Evolutionary conservation across 2,888 invertebrate species (phyloP), one percentile per base, ranked within the genome.

Genomic region (Resseliella maxima): DNA sequence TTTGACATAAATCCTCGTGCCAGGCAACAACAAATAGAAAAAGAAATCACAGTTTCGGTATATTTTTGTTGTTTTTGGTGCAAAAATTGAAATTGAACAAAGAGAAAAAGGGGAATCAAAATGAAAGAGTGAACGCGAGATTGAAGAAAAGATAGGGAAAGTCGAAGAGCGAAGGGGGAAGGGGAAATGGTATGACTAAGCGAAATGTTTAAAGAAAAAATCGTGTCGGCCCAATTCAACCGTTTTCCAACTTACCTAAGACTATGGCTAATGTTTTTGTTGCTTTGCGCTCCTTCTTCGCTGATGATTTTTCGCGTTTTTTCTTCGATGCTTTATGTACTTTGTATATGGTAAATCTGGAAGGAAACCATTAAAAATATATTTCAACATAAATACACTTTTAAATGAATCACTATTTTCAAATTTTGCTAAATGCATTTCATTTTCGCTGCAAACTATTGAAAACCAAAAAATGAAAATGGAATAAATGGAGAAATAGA

Each of bases 191-290:
- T n/a, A n/a, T n/a, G n/a, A n/a, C n/a, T n/a, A n/a, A n/a, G n/a
- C n/a, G n/a, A n/a, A n/a, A n/a, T n/a, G n/a, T n/a, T n/a, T n/a
- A 21, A 72, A 15, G 15, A 35, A 72, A 72, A 72, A 6, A 31
- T 8, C 8, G 31, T 2, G 31, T 59, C 72, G 72, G 35, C 72
- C 31, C 31, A 72, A 72, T 15, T 72, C 72, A 72, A 72, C 72
- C n/a, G 72, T 72, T 50, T 50, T 18, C 12, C 2, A 35, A 91
- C 94, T 94, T 92, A 99, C 99, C 99, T 90, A 99, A 93, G 88
- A 99, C 99, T 91, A 99, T 99, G 87, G 99, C 99, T 88, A 99
- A 92, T 12, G 99, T 99, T 93, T 99, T 99, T 12, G 99, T 99
- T 46, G 99, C 99, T 91, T 99, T 98, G 87, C 98, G 94, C 90